Conservation (phyloP, 2,797 vertebrate genomes). For the Cottoperca gobio region DNA sequence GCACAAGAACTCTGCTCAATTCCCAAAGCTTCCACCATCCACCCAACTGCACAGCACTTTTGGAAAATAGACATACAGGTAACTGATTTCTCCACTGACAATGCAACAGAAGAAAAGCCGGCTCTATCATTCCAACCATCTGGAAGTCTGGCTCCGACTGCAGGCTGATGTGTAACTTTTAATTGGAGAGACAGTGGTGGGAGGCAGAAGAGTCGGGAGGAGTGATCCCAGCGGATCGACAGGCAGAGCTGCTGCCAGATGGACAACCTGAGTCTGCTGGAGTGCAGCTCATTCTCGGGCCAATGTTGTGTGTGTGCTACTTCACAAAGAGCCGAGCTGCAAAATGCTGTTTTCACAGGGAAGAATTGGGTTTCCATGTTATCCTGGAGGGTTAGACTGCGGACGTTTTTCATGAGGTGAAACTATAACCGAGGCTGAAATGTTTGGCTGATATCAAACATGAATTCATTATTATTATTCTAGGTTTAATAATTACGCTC, state of each 20-base stretch:
- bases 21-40: conserved; percentile 75
- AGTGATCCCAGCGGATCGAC: conserved; percentile 76
- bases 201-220: conserved; percentile 70
- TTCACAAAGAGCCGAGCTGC: conserved; percentile 46
- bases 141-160: conserved; percentile 80
- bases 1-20: conserved; percentile 62
- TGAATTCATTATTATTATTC: no score
- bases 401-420: conserved; percentile 7
- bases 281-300: conserved; percentile 61
- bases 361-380: no score
- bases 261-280: conserved; percentile 73
- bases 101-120: conserved; percentile 75
- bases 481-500: no score
- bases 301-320: conserved; percentile 40
- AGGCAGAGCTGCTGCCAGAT: conserved; percentile 77
- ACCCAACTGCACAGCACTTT: conserved; percentile 73
- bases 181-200: conserved; percentile 81
- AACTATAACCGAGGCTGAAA: no score
- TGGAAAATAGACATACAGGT: conserved; percentile 75
- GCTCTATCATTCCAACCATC: conserved; percentile 82
- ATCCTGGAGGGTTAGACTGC: background rate
- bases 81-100: conserved; percentile 78
- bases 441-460: no score
- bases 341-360: conserved; percentile 41
- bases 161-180: conserved; percentile 83